Base-by-base conservation (phyloP, 2,797 vertebrate genomes). In the Podarcis siculus region DNA sequence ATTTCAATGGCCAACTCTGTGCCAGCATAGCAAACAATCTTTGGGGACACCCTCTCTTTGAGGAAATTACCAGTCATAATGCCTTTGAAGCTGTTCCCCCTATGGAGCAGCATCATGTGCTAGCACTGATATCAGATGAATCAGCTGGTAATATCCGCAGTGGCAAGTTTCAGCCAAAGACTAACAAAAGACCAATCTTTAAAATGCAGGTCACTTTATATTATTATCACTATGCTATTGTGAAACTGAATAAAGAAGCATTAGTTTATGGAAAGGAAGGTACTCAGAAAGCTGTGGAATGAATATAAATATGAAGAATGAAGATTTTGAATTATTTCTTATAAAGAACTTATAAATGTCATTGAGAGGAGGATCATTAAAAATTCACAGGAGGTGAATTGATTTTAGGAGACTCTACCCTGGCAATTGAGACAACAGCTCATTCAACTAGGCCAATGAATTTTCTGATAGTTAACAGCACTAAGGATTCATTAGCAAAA, bases 21-120 rank as follows among this genome's bases (percentile, higher is more conserved):
- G 32, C 9, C 32, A 78, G 35, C 25, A 71, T 79, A 17, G 1
- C 0, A 2, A 58, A 78, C 30, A 69, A 85, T n/a, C 0, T 0
- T 69, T 17, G 1, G 0, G 0, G 21, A 13, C 0, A 89, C 42
- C 73, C 4, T 37, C 9, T 3, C 1, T 89, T 6, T 10, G n/a
- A 87, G 21, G 19, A 49, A 80, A 49, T 25, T 58, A 19, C 66
- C 32, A 79, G 17, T 13, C 35, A 61, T 58, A 71, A 9, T 66
- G 27, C 55, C 25, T 17, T 19, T 42, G 4, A 42, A 72, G 30
- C 30, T 78, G 25, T 9, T 79, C 35, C 35, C n/a, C 45, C 25
- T 64, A 25, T 3, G 67, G n/a, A 77, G 23, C 42, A 87, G 4
- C 49, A 45, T n/a, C 37, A 66, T 30, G 15, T 75, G 8, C 4